A percentile compares a stretch with the other conserved stretches of the same genome.
Evolutionary conservation across 2,113 vertebrate genomes (phyloP).

Genomic region (Marmota flaviventris): DNA sequence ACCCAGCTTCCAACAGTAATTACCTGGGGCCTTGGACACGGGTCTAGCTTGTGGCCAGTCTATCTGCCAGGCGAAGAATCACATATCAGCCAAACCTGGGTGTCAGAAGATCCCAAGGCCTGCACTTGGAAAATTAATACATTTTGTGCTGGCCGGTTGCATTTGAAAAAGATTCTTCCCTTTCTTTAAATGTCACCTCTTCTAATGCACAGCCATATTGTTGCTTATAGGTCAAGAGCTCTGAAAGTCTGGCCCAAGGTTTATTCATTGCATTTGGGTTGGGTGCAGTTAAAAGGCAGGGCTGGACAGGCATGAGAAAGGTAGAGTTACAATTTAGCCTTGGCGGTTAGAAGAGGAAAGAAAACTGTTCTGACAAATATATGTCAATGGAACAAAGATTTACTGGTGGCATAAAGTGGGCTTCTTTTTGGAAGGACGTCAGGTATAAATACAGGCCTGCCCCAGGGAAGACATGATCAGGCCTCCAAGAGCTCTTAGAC

Average conservation of each 20-base stretch:
- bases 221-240: not conserved
- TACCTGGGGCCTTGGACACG: too few relatives aligned
- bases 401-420: not conserved
- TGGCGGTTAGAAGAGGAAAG: not conserved
- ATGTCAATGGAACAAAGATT: too few relatives aligned
- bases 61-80: too few relatives aligned
- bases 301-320: not conserved
- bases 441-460: not conserved
- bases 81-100: fast-evolving
- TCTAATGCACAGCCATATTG: fast-evolving
- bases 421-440: not conserved
- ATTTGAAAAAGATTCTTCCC: not conserved
- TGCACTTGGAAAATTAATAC: not conserved
- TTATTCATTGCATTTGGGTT: not conserved
- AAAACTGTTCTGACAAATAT: not conserved
- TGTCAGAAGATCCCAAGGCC: not conserved
- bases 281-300: not conserved
- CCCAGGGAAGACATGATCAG: not conserved
- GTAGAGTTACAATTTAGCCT: not conserved
- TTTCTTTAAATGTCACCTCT: not conserved
- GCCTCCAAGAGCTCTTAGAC: not conserved
- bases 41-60: too few relatives aligned
- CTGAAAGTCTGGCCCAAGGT: not conserved
- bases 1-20: too few relatives aligned
- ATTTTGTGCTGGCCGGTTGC: not conserved